Percentiles rank a stretch among this genome's conserved stretches.
Evolutionary conservation across 2,888 invertebrate genomes (phyloP).

Genomic region (Andrena haemorrhoa): DNA sequence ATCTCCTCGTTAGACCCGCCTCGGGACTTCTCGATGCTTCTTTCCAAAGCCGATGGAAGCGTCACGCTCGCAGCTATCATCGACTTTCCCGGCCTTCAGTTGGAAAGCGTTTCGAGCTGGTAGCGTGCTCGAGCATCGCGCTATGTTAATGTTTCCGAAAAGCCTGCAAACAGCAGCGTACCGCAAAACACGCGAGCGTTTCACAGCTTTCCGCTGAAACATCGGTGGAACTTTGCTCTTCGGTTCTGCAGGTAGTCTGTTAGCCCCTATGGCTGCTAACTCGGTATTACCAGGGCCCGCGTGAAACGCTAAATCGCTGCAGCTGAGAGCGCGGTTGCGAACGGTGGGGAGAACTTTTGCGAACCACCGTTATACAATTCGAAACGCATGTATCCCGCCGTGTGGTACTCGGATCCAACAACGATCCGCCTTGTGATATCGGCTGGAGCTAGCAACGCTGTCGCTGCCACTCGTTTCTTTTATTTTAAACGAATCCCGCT

Average conservation of each 20-base stretch:
- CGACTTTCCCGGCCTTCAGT: background rate
- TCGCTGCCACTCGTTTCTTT: conserved; percentile 16
- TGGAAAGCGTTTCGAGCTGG: background rate
- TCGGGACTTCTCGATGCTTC: background rate
- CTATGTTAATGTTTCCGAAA: conserved; percentile 37
- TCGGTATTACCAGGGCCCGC: conserved; percentile 8
- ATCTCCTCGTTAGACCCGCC: background rate
- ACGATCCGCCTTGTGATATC: background rate
- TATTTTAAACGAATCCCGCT: background rate
- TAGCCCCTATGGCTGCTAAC: conserved; percentile 20
- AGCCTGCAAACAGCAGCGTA: conserved; percentile 18
- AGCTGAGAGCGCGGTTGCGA: background rate
- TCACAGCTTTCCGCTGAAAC: conserved; percentile 16
- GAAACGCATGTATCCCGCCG: background rate
- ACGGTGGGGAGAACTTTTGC: background rate
- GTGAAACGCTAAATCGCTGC: conserved; percentile 2
- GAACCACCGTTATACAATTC: too few relatives aligned
- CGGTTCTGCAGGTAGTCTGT: conserved; percentile 18
- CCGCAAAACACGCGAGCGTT: background rate
- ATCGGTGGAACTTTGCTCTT: conserved; percentile 47
- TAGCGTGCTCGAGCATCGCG: background rate
- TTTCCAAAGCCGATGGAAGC: background rate
- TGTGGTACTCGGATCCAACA: background rate
- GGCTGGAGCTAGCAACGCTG: background rate
- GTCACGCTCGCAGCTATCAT: too few relatives aligned